Percentiles rank a stretch among this genome's conserved stretches.
These are phyloP conservation scores for Myodes glareolus DNA, from an alignment of 2,113 vertebrate genomes.

Conservation along the genomic window DNA sequence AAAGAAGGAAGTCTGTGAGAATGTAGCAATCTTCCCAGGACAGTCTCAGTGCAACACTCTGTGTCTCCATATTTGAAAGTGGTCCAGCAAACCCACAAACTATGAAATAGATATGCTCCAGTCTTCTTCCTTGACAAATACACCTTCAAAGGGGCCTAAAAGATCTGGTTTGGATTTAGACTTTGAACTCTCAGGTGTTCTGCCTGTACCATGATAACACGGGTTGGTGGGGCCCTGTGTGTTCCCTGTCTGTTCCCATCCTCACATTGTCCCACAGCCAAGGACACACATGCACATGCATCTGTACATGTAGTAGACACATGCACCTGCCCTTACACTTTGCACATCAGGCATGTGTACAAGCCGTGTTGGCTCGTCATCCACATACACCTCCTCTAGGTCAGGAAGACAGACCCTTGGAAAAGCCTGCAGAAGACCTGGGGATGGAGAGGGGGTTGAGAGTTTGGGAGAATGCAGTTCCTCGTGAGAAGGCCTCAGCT, in stretches of 20 bases:
- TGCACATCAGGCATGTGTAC: not conserved
- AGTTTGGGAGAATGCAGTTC: not conserved
- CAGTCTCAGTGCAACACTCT: not conserved
- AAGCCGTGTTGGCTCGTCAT: rapidly evolving
- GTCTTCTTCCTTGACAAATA: not conserved
- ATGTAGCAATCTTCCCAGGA: not conserved
- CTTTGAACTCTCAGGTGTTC: not conserved
- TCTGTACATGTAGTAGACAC: not conserved
- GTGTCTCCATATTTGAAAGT: not conserved
- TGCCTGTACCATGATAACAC: rapidly evolving
- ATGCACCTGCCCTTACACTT: too few species aligned
- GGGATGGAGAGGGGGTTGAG: not conserved
- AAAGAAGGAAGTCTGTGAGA: not conserved
- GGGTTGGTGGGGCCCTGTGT: not conserved
- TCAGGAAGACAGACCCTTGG: not conserved
- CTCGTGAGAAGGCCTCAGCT: not conserved
- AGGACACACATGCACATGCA: not conserved
- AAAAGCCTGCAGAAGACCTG: not conserved
- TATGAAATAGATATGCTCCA: not conserved
- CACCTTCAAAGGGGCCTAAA: not conserved
- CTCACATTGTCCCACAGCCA: not conserved
- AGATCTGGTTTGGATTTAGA: not conserved
- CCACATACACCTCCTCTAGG: rapidly evolving
- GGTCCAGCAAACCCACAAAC: not conserved
- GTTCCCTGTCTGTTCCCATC: not conserved